Base-by-base conservation (phyloP, 2,797 vertebrate genomes). In the Gymnoscopelus microlampas region DNA sequence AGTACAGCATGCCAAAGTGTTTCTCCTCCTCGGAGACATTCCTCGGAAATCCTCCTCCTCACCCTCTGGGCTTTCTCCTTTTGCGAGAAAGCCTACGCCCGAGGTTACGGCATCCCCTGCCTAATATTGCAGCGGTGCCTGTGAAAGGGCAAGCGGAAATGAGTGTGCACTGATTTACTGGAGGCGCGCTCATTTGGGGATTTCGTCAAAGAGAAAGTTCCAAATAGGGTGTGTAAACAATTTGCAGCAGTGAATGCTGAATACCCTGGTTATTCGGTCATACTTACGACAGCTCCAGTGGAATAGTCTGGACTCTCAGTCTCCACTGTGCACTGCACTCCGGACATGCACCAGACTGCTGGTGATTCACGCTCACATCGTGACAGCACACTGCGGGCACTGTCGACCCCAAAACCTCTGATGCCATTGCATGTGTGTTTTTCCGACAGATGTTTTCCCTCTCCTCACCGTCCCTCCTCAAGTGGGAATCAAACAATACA, bases 361-460 rank as follows among this genome's bases (percentile, higher is more conserved):
- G 4, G 29, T 86, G 79, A 85, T 68, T 79, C 56, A 82, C 15
- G n/a, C 5, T 11, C 35, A 44, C 3, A 15, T 23, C 56, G 51
- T 35, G 19, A 62, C 54, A 6, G 15, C 63, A 68, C n/a, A 53
- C 19, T 63, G 63, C 55, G 64, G 69, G n/a, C 58, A 64, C 3
- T 12, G 60, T 56, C 19, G 51, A 78, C 71, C 73, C 35, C 19
- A 53, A 51, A 64, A 56, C 68, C 70, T 53, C 10, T 32, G n/a
- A 13, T 23, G 48, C 3, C 14, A 71, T 71, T 44, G 29, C 48
- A 19, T 12, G 10, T 47, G 4, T n/a, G 9, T 62, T 67, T 47
- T 64, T 54, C 15, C 44, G 55, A n/a, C 72, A 76, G 62, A 83
- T 87, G 72, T 82, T 82, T 75, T 76, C 49, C n/a, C 68, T 63